Evolutionary conservation across 2,113 vertebrate genomes (phyloP).

Genomic region (Sorex araneus): DNA sequence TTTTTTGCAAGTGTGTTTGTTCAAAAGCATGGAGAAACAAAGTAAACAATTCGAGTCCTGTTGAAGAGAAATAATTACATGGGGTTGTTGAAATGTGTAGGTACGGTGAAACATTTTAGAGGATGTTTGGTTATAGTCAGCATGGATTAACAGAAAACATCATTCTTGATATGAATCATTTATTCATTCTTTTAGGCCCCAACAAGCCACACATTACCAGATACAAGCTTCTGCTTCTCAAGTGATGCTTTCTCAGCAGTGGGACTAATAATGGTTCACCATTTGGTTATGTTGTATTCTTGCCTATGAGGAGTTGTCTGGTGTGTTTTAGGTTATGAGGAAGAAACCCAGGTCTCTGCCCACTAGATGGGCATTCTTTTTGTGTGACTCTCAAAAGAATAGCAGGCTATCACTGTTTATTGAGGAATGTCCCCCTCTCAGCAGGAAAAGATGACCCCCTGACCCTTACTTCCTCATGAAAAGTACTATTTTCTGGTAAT

Average conservation of each 20-base stretch:
- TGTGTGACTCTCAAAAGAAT: not conserved
- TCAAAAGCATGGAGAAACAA: slow-evolving; percentile 50
- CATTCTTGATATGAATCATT: not conserved
- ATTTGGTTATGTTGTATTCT: not conserved
- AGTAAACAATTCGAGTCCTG: slow-evolving; percentile 38
- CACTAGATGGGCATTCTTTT: not conserved
- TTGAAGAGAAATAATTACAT: not conserved
- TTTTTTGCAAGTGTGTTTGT: not conserved
- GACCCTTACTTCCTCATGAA: not conserved
- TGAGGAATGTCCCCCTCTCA: not conserved
- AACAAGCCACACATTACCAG: not conserved
- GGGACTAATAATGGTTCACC: too few relatives aligned
- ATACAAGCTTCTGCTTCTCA: not conserved
- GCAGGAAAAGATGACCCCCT: not conserved
- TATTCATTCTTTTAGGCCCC: slow-evolving; percentile 2
- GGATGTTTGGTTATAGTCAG: not conserved
- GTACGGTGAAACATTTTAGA: not conserved
- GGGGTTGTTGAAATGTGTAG: not conserved
- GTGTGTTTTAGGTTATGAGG: accelerated
- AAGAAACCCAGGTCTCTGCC: not conserved
- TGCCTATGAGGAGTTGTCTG: not conserved
- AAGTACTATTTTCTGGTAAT: not conserved
- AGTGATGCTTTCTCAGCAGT: not conserved
- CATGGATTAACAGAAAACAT: slow-evolving; percentile 13
- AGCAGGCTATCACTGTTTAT: not conserved